Percentiles rank a stretch among this genome's conserved stretches.
phyloP scores from a whole-genome alignment of 2,113 vertebrate genomes.

The Phrynosoma blainvillii region DNA sequence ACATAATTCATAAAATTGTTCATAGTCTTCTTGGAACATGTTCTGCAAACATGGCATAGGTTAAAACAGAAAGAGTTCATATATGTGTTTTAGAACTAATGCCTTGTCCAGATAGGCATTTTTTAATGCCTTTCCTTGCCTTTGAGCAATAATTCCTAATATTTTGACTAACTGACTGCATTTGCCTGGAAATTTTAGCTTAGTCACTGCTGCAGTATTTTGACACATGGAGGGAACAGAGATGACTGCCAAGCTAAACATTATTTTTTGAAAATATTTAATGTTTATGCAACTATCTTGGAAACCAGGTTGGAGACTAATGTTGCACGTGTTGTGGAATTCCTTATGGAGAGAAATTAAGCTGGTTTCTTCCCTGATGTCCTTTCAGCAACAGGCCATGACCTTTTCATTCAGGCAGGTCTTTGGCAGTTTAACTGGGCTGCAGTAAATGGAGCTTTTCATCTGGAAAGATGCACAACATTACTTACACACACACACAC shows the following conservation, averaged over 20 bases:
- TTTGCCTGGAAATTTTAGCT: constrained; percentile 35
- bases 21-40: background rate
- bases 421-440: background rate
- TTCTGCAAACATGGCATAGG: background rate
- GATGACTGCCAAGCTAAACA: background rate
- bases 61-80: background rate
- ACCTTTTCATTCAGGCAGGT: background rate
- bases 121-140: background rate
- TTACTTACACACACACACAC: too few species aligned
- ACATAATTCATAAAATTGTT: background rate
- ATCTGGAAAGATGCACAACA: too few species aligned
- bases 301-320: background rate
- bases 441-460: too few species aligned
- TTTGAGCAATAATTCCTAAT: background rate
- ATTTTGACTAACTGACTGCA: constrained; percentile 38
- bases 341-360: background rate
- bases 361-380: too few species aligned
- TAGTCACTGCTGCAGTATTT: constrained; percentile 19
- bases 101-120: background rate
- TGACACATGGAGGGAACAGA: background rate
- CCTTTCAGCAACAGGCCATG: background rate
- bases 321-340: background rate
- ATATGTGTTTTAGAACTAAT: constrained; percentile 7
- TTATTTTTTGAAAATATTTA: background rate
- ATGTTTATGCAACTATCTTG: background rate